Conservation (phyloP, 1,140 invertebrate species). For the Bombus cullumanus region DNA sequence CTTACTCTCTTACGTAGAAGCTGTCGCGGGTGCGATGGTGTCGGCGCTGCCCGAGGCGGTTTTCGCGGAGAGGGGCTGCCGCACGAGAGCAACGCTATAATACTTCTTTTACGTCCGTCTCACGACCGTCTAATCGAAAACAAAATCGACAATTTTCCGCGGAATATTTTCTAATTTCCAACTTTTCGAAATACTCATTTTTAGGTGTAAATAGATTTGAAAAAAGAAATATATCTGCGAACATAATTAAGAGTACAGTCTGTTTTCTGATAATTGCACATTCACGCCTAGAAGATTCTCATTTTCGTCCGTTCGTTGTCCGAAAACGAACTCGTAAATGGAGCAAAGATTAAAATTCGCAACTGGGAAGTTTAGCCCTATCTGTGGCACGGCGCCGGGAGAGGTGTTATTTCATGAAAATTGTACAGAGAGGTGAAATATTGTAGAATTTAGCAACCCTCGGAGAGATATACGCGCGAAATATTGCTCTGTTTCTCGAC, state of each 20-base stretch:
- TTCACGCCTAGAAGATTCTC: background rate
- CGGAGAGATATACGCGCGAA: slow-evolving; percentile 23
- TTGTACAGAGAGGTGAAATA: background rate
- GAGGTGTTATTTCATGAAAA: background rate
- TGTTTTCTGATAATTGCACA: background rate
- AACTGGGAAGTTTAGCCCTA: background rate
- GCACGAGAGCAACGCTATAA: background rate
- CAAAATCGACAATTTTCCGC: background rate
- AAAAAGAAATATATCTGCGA: too few species aligned
- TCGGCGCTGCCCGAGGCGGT: background rate
- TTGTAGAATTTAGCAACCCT: slow-evolving; percentile 19
- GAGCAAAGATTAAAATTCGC: background rate
- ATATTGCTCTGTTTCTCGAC: slow-evolving; percentile 58
- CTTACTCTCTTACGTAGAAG: slow-evolving; percentile 52
- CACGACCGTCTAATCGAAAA: background rate
- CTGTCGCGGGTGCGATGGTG: background rate
- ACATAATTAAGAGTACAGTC: background rate
- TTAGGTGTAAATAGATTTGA: too few species aligned
- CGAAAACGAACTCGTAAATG: background rate
- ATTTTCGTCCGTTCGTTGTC: background rate
- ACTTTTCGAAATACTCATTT: too few species aligned
- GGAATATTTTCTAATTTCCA: background rate
- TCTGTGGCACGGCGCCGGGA: background rate
- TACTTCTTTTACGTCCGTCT: background rate
- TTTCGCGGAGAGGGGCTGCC: background rate